Percentiles rank a stretch among this genome's conserved stretches.
Conservation (phyloP, 1,140 invertebrate species). For the Latrodectus geometricus region DNA sequence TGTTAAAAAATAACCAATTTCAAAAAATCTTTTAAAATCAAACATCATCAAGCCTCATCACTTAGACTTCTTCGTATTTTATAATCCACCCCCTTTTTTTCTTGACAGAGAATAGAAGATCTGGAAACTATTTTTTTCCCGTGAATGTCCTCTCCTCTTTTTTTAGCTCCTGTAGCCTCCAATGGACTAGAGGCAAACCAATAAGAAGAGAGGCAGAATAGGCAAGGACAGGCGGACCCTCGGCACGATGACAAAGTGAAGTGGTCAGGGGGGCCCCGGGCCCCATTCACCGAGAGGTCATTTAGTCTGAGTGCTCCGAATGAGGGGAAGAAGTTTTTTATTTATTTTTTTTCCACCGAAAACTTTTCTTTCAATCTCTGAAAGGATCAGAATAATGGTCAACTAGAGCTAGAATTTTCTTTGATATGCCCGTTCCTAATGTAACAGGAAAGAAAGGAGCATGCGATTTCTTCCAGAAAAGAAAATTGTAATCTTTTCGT, state of each 20-base stretch:
- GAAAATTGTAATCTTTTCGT: too few relatives aligned
- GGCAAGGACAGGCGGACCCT: background rate
- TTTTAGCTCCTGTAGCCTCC: background rate
- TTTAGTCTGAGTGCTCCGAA: constrained; percentile 55
- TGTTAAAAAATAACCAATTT: too few relatives aligned
- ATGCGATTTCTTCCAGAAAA: too few relatives aligned
- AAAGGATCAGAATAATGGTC: constrained; percentile 33
- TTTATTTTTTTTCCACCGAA: background rate
- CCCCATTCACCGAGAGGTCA: constrained; percentile 48
- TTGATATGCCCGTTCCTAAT: background rate
- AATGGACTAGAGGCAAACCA: constrained; percentile 17
- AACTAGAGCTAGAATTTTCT: constrained; percentile 29
- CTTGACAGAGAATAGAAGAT: background rate
- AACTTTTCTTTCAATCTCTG: constrained; percentile 23
- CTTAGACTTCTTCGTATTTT: constrained; percentile 4
- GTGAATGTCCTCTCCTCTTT: background rate
- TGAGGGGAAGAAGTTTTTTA: background rate
- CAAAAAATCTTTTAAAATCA: too few relatives aligned
- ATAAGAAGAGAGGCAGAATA: constrained; percentile 13
- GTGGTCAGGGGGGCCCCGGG: constrained; percentile 44
- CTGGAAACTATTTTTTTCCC: background rate
- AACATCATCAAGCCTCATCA: too few relatives aligned
- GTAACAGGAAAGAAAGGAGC: background rate
- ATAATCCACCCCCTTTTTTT: constrained; percentile 1
- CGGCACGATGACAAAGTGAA: constrained; percentile 56